Base-by-base conservation (phyloP, 2,113 vertebrate genomes). In the Archilochus colubris region DNA sequence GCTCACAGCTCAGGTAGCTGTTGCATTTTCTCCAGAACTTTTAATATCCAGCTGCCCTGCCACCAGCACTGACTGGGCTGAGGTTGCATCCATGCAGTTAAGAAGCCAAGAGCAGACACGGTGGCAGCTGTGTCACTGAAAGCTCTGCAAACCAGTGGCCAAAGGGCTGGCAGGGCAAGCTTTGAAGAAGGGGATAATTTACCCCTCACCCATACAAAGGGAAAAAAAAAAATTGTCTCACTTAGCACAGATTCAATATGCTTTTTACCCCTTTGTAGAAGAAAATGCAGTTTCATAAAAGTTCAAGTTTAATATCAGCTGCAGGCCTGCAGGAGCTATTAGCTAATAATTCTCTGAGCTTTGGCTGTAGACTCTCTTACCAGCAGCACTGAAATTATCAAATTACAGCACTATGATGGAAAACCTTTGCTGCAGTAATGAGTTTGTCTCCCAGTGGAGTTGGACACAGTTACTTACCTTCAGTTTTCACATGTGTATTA, bases 291-390 rank as follows among this genome's bases (percentile, higher is more conserved):
- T 82, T 92, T 92, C 91, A 86, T 74, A 30, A 54, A 91, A 87
- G 84, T 87, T 79, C 59, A 59, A 51, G 86, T 93, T 96, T 88
- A 95, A 74, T 92, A 95, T 74, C 78, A 82, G 84, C 94, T 85
- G 82, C 91, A 87, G 87, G 63, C 75, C 84, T 95, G 59, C 91
- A 91, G 87, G 84, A 96, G 82, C 89, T 89, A 92, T 96, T 95
- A 95, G 84, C 46, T 76, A 75, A 48, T 92, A 94, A 96, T 94
- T 92, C 89, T 85, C 78, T 43, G 61, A 94, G 93, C 87, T 96
- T 92, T 92, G 59, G 48, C 91, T 83, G 80, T 6, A 69, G 78
- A 66, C 7, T 92, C 59, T 78, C 59, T 79, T 91, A 67, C 89
- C 67, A 77, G 81, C 74, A 92, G 84, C 82, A 51, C 62, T 55